Conservation (phyloP, 2,113 vertebrate genomes). For the Rattus norvegicus region GRCr8 NC_086026.1:32409501-32410000, state of each 20-base stretch:
- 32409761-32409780: background rate
- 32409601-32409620: background rate
- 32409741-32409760: no score
- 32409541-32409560: background rate
- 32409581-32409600: background rate
- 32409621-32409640: background rate
- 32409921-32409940: background rate
- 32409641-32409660: background rate
- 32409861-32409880: background rate
- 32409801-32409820: no score
- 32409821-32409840: background rate
- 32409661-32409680: background rate
- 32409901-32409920: background rate
- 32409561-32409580: background rate
- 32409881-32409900: background rate
- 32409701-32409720: background rate
- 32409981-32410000: background rate
- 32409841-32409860: background rate
- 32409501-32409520: background rate
- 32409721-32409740: background rate
- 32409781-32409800: background rate
- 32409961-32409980: background rate
- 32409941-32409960: background rate
- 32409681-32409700: background rate
- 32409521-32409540: background rate